A percentile compares a stretch with the other conserved stretches of the same genome.
Conservation (phyloP, 1,140 invertebrate species). For the Apolygus lucorum region DNA sequence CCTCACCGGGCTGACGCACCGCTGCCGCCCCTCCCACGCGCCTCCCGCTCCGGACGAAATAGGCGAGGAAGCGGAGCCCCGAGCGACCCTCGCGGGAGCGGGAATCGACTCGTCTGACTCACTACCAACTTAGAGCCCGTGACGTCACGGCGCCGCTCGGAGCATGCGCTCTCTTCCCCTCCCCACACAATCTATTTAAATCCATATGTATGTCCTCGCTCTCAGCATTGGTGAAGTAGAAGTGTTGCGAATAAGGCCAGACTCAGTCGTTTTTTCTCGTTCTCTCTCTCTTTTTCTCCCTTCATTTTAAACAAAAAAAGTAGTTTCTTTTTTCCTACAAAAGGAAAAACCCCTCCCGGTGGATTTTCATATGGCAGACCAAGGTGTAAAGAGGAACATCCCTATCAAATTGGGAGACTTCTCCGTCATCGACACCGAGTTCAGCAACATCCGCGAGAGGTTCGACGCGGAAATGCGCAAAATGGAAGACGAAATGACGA, state of each 20-base stretch:
- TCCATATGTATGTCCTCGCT: neutral
- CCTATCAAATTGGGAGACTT: constrained; percentile 89
- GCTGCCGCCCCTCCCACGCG: neutral
- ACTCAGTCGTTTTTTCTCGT: neutral
- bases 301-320: neutral
- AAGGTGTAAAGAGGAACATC: constrained; percentile 73
- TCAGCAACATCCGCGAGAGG: constrained; percentile 87
- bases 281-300: neutral
- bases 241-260: neutral
- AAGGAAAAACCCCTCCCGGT: neutral
- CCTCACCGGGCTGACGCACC: neutral
- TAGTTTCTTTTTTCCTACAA: neutral
- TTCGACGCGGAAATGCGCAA: constrained; percentile 95
- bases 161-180: neutral
- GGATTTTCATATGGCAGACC: constrained; percentile 33
- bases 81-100: neutral
- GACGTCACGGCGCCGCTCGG: too few species aligned
- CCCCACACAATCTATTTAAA: constrained; percentile 19
- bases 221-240: neutral
- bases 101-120: neutral
- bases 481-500: constrained; percentile 97
- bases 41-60: too few species aligned
- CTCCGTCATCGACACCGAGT: constrained; percentile 92
- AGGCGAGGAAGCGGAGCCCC: neutral
- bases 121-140: neutral